Base-by-base conservation (phyloP, 2,113 vertebrate species). In the Anseranas semipalmata region DNA sequence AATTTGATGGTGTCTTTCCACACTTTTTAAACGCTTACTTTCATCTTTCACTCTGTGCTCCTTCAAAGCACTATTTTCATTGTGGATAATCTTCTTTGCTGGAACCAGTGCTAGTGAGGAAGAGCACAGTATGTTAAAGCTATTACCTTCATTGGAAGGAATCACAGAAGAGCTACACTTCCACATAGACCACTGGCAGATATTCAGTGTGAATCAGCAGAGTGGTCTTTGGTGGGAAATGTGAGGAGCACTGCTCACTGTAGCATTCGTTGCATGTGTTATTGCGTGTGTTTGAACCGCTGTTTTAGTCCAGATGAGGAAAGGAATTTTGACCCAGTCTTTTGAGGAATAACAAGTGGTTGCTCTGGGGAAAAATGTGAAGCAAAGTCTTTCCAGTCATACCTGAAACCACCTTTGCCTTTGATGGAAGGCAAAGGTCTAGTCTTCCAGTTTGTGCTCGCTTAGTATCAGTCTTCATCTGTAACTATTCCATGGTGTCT, bases 161-260 rank as follows among this genome's bases (percentile, higher is more conserved):
- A 13, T 46, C 21, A 56, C 37, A 46, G 33, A 30, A 27, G 32
- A 67, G 30, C 32, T 52, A 33, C 17, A 20, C 12, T n/a, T 41
- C 63, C 21, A 8, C 9, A 12, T 9, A 14, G 41, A 9, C 2
- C 32, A 27, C 56, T 17, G 17, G 19, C 25, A 39, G 9, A 63
- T 74, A 25, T 41, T 72, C 28, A 21, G 50, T 53, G 46, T 55
- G 58, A 87, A 53, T 55, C 14, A 63, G 11, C 18, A 71, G 18
- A 81, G 28, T 0, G 1, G 1, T 48, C 39, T 78, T 39, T 45
- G 12, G 8, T 24, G 28, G 25, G 33, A 65, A 85, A 59, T 2
- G 0, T 0, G 2, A 76, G 66, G 24, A 82, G 2, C 15, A 79
- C 25, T 5, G 0, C 46, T 43, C 37, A 16, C 3, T 35, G 33